Percentiles rank a stretch among this genome's conserved stretches.
Conservation (phyloP, 2,113 vertebrate species). For the Anas platyrhynchos region DNA sequence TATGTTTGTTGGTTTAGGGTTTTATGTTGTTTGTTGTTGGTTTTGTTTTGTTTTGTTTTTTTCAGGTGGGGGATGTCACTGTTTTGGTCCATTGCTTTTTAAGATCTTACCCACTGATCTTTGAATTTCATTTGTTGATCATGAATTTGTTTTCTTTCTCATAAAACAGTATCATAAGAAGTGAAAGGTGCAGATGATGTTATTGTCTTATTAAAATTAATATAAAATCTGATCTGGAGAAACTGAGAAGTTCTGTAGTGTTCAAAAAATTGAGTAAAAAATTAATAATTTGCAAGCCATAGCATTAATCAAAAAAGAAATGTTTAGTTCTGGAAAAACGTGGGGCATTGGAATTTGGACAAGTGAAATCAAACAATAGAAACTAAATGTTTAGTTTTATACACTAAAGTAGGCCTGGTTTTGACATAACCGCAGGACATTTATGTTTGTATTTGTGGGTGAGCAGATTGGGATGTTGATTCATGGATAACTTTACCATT, state of each 20-base stretch:
- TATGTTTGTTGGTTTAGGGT: neutral
- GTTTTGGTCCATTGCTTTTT: neutral
- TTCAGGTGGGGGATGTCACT: neutral
- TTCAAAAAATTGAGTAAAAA: no score
- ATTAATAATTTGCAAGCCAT: neutral
- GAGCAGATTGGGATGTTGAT: neutral
- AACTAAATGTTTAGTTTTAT: neutral
- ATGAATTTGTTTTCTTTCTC: neutral
- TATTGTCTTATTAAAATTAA: neutral
- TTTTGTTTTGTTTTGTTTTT: no score
- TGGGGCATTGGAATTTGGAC: accelerated
- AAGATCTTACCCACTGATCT: neutral
- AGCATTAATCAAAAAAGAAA: neutral
- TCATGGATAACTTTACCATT: neutral
- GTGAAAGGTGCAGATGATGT: neutral
- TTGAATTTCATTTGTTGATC: no score
- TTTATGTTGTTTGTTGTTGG: neutral
- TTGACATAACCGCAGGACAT: neutral
- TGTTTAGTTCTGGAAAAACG: neutral
- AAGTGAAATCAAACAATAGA: neutral
- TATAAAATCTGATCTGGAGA: neutral
- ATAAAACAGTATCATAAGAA: neutral
- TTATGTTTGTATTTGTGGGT: neutral
- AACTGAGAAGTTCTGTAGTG: neutral
- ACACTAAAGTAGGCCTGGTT: neutral